Conservation (phyloP, 2,113 vertebrate species). For the Hypomesus transpacificus region DNA sequence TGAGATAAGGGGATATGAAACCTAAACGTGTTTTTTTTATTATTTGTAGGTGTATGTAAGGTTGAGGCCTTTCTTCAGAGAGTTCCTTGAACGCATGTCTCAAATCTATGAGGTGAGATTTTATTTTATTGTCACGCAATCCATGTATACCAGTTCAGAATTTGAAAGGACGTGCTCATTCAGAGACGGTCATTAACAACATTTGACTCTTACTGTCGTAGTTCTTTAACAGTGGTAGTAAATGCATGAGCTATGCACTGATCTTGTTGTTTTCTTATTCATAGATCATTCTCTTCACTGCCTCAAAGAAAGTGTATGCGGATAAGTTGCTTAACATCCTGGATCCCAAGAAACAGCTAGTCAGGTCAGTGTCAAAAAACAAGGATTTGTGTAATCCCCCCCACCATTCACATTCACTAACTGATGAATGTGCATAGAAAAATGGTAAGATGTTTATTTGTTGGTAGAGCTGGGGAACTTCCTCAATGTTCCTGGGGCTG, state of each 20-base stretch:
- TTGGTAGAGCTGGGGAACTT: too few species aligned
- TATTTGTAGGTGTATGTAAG: slow-evolving; percentile 88
- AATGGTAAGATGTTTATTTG: too few species aligned
- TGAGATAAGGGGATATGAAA: background rate
- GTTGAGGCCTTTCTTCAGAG: slow-evolving; percentile 96
- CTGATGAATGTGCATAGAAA: too few species aligned
- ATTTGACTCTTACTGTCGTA: too few species aligned
- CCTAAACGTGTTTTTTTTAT: background rate
- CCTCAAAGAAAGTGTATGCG: slow-evolving; percentile 99
- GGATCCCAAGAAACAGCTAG: slow-evolving; percentile 98
- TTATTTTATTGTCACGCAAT: background rate
- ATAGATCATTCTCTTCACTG: slow-evolving; percentile 98
- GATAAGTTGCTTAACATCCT: slow-evolving; percentile 98
- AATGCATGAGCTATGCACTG: too few species aligned
- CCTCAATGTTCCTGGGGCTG: too few species aligned
- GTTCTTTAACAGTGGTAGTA: background rate
- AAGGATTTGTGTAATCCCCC: background rate
- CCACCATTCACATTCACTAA: background rate
- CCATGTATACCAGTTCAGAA: background rate
- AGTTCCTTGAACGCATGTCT: slow-evolving; percentile 98
- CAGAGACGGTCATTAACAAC: too few species aligned
- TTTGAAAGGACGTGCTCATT: background rate
- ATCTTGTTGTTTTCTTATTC: background rate
- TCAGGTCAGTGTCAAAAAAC: slow-evolving; percentile 73
- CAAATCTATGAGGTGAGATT: slow-evolving; percentile 95